A percentile compares a stretch with the other conserved stretches of the same genome.
Conservation (phyloP, 2,888 invertebrate species). For the Brachyptera risi region DNA sequence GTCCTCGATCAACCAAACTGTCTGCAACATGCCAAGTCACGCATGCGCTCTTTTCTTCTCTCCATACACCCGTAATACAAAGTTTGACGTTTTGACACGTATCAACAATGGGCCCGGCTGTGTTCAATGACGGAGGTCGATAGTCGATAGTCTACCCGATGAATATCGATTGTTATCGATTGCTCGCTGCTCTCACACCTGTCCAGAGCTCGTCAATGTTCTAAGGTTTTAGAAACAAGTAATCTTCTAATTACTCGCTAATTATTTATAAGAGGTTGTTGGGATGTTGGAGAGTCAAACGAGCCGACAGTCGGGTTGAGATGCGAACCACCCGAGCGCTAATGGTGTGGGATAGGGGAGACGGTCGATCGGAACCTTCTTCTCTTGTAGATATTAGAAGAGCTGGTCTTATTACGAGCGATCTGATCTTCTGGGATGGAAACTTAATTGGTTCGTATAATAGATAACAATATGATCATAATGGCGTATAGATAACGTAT, state of each 20-base stretch:
- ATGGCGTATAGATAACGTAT: too few species aligned
- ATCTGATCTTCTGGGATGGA: too few species aligned
- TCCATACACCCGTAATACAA: neutral
- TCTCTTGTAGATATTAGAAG: too few species aligned
- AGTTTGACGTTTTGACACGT: conserved; percentile 18
- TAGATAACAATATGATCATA: too few species aligned
- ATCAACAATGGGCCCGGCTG: conserved; percentile 10
- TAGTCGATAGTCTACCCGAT: neutral
- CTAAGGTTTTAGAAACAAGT: conserved; percentile 12
- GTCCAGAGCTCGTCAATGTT: neutral
- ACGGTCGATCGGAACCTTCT: too few species aligned
- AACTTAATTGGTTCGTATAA: too few species aligned
- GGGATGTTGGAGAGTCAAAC: neutral
- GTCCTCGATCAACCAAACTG: neutral
- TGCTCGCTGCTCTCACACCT: neutral
- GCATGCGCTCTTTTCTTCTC: conserved; percentile 1
- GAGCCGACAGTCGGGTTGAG: neutral
- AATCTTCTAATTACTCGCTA: conserved; percentile 21
- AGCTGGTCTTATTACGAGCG: too few species aligned
- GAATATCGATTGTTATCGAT: conserved; percentile 5
- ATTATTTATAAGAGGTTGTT: conserved; percentile 6
- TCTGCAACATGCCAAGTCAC: conserved; percentile 13
- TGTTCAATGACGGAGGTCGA: conserved; percentile 7
- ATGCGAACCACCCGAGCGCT: too few species aligned
- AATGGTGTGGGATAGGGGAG: too few species aligned